Conservation (phyloP, 1,140 invertebrate species). For the Subanguina moxae region DNA sequence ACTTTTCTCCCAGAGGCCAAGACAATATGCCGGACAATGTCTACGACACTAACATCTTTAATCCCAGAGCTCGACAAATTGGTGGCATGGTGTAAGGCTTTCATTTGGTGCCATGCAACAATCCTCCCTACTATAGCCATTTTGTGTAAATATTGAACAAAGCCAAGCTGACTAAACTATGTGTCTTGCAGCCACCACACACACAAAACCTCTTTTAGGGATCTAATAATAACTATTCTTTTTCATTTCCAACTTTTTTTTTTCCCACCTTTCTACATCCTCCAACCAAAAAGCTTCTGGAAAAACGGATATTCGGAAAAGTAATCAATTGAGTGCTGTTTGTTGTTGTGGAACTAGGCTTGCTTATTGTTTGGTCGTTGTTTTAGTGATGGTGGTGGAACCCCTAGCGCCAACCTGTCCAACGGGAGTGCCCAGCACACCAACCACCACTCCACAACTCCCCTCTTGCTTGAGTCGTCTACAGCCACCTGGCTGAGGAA, state of each 20-base stretch:
- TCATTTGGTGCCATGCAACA: neutral
- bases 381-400: neutral
- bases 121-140: neutral
- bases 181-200: too few relatives aligned
- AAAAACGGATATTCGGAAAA: too few relatives aligned
- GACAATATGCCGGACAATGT: constrained; percentile 35
- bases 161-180: neutral
- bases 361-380: neutral
- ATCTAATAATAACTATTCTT: too few relatives aligned
- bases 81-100: constrained; percentile 9
- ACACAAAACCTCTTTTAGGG: too few relatives aligned
- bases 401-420: neutral
- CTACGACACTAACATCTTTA: constrained; percentile 36
- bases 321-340: too few relatives aligned
- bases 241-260: too few relatives aligned
- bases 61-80: constrained; percentile 30
- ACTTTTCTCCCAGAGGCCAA: constrained; percentile 29
- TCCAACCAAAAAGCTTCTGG: too few relatives aligned
- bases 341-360: too few relatives aligned
- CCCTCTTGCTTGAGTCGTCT: neutral
- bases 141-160: constrained; percentile 10
- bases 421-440: neutral
- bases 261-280: too few relatives aligned
- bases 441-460: neutral
- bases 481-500: neutral